phyloP scores from a whole-genome alignment of 2,888 invertebrate genomes.

The Ornithoptera alexandrae region DNA sequence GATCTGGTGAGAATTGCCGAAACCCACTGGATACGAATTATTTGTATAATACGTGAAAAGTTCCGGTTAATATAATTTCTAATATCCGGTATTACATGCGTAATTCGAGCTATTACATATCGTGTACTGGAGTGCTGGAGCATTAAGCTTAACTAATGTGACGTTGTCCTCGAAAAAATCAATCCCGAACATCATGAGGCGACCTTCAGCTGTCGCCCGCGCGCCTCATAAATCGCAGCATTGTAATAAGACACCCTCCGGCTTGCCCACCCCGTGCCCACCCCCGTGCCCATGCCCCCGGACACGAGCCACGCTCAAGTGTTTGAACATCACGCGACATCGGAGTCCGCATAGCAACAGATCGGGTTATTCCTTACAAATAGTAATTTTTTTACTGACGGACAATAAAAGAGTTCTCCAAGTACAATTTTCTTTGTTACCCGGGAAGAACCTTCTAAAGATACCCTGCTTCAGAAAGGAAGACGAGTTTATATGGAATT shows the following conservation, averaged over 20 bases:
- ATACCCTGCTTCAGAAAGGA: no score
- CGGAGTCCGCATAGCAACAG: slow-evolving; percentile 23
- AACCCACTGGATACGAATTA: no score
- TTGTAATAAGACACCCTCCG: slow-evolving; percentile 10
- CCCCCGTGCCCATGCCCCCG: not conserved
- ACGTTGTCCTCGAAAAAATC: slow-evolving; percentile 5
- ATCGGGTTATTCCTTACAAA: not conserved
- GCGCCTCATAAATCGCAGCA: slow-evolving; percentile 5
- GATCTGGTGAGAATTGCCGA: no score
- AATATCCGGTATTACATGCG: no score
- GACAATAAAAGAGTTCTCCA: no score
- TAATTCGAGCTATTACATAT: no score
- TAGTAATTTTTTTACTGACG: no score
- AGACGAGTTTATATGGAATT: no score
- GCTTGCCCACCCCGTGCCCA: not conserved
- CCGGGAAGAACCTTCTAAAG: no score
- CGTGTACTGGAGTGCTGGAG: not conserved
- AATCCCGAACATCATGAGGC: slow-evolving; percentile 8
- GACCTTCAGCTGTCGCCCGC: slow-evolving; percentile 12
- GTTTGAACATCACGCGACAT: slow-evolving; percentile 2
- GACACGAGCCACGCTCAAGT: not conserved
- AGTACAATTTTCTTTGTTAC: no score
- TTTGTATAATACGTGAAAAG: no score
- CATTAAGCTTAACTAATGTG: not conserved
- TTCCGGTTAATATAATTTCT: no score